phyloP scores from a whole-genome alignment of 2,113 vertebrate genomes.

The Forbesichthys papilliferus region DNA sequence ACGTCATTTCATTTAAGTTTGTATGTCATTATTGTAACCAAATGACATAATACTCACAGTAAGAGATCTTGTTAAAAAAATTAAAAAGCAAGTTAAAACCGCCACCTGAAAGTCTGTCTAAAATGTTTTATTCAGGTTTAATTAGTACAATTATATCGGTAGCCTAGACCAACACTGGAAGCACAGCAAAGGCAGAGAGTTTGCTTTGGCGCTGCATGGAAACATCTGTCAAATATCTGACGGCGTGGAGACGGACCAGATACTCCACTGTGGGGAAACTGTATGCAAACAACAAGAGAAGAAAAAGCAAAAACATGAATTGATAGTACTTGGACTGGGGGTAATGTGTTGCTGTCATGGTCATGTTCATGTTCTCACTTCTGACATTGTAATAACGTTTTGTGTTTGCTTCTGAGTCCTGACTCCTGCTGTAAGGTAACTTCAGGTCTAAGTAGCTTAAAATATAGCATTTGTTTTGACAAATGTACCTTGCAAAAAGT shows the following conservation, averaged over 20 bases:
- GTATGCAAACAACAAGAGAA: not conserved
- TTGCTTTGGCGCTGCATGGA: slow-evolving; percentile 28
- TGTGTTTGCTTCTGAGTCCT: not conserved
- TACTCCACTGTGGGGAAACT: slow-evolving; percentile 18
- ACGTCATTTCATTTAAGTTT: no score
- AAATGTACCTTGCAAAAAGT: no score
- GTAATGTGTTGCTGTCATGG: no score
- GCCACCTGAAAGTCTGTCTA: no score
- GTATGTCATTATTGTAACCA: no score
- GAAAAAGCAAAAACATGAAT: slow-evolving; percentile 1
- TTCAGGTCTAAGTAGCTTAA: not conserved
- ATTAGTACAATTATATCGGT: slow-evolving; percentile 19
- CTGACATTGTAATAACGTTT: no score
- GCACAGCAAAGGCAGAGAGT: slow-evolving; percentile 17
- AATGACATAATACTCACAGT: no score
- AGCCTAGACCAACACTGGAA: slow-evolving; percentile 7
- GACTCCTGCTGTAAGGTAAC: slow-evolving; percentile 23
- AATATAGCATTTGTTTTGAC: no score
- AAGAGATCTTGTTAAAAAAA: no score
- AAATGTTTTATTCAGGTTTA: slow-evolving; percentile 24
- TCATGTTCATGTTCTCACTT: no score
- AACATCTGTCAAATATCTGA: slow-evolving; percentile 7
- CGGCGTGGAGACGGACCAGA: slow-evolving; percentile 21
- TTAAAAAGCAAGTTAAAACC: no score
- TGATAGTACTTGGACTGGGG: slow-evolving; percentile 8